Conservation (phyloP, 1,140 invertebrate species). For the Papilio polytes region DNA sequence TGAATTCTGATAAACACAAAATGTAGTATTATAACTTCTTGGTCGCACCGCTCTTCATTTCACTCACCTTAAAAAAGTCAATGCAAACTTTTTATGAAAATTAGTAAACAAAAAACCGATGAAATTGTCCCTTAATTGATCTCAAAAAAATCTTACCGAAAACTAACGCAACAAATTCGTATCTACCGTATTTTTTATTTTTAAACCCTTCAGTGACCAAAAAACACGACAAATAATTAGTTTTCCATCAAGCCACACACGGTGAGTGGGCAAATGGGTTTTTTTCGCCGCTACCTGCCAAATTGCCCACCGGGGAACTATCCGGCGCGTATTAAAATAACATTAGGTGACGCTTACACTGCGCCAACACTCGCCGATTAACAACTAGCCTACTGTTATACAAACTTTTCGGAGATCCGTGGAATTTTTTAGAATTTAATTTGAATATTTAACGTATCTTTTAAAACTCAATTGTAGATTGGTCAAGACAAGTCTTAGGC, state of each 20-base stretch:
- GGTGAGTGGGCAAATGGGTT: constrained; percentile 64
- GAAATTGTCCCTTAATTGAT: constrained; percentile 27
- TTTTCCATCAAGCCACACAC: constrained; percentile 70
- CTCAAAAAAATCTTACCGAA: constrained; percentile 36
- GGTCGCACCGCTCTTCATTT: neutral
- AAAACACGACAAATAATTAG: constrained; percentile 73
- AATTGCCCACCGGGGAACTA: constrained; percentile 62
- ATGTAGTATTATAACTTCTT: no score
- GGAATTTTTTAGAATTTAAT: neutral
- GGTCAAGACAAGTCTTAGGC: no score
- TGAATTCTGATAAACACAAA: no score
- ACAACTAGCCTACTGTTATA: constrained; percentile 54
- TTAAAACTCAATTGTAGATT: no score
- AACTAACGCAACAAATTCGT: constrained; percentile 37
- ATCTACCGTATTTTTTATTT: constrained; percentile 46
- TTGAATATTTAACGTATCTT: no score
- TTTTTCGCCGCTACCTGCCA: constrained; percentile 65
- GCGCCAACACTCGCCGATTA: constrained; percentile 61
- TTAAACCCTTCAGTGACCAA: constrained; percentile 53
- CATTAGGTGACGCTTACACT: constrained; percentile 62
- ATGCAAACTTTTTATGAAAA: constrained; percentile 4
- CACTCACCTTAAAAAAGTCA: neutral
- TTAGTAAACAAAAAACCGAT: constrained; percentile 8
- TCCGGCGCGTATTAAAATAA: constrained; percentile 66
- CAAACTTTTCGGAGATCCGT: constrained; percentile 41